Evolutionary conservation across 2,888 invertebrate genomes (phyloP).

Genomic region (Bellardia bayeri): DNA sequence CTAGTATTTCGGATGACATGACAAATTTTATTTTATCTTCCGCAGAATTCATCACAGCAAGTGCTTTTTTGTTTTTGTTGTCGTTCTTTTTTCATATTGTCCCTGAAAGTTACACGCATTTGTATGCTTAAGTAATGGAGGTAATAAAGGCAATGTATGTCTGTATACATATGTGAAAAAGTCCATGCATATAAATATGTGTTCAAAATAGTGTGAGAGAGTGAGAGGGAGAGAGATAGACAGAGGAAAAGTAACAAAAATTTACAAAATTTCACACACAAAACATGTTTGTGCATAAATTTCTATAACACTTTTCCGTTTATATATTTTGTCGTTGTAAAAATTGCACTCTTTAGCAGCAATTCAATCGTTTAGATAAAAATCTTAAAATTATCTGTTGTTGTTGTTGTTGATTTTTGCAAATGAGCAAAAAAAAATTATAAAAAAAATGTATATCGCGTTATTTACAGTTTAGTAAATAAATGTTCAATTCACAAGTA

Average conservation of each 20-base stretch:
- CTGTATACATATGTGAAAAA: constrained; percentile 12
- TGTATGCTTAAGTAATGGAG: constrained; percentile 25
- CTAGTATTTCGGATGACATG: constrained; percentile 3
- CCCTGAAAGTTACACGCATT: constrained; percentile 23
- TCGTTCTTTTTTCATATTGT: constrained; percentile 6
- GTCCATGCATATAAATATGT: neutral
- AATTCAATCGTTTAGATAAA: neutral
- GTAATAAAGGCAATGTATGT: constrained; percentile 3
- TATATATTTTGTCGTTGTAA: neutral
- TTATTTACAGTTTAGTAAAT: neutral
- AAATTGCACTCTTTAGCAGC: neutral
- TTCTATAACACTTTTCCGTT: neutral
- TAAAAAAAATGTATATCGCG: neutral
- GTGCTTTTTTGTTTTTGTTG: neutral
- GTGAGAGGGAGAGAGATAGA: no score
- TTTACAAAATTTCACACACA: neutral
- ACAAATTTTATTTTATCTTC: constrained; percentile 6
- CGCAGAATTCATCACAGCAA: constrained; percentile 5
- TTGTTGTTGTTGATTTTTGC: neutral
- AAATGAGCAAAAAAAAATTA: neutral
- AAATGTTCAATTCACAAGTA: no score
- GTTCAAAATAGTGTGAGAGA: no score
- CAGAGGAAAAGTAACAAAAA: neutral
- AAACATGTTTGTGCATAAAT: constrained; percentile 43
- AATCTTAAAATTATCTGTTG: neutral